Conservation (phyloP, 2,888 invertebrate genomes). For the Argyresthia goedartella region DNA sequence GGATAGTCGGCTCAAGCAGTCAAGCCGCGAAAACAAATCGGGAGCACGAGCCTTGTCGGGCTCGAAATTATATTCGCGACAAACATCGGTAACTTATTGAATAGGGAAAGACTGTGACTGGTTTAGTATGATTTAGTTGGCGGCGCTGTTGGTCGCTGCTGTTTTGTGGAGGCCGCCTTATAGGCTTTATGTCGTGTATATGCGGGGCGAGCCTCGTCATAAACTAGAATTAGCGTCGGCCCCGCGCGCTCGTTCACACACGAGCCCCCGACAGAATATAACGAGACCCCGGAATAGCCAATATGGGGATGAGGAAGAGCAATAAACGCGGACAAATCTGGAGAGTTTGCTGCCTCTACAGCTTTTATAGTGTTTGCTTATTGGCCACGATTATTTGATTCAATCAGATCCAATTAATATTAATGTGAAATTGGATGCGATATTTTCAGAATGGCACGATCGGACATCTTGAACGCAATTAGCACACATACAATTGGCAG, state of each 20-base stretch:
- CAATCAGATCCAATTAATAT: not conserved
- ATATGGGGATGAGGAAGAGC: conserved; percentile 52
- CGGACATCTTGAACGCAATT: not conserved
- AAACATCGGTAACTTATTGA: conserved; percentile 1
- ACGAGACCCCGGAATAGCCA: conserved; percentile 47
- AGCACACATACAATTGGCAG: too few relatives aligned
- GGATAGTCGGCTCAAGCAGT: too few relatives aligned
- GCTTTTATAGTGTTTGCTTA: conserved; percentile 43
- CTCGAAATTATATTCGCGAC: not conserved
- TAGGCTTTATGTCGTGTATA: conserved; percentile 41
- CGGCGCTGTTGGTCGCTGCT: conserved; percentile 20
- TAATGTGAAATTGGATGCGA: not conserved
- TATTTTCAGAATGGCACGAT: not conserved
- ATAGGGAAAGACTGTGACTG: conserved; percentile 33
- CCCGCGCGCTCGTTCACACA: conserved; percentile 63
- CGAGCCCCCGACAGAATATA: conserved; percentile 53
- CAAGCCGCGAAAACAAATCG: too few relatives aligned
- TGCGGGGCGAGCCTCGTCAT: conserved; percentile 47
- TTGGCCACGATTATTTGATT: conserved; percentile 13
- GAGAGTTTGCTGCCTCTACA: conserved; percentile 18
- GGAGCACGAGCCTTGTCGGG: not conserved
- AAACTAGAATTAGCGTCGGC: conserved; percentile 66
- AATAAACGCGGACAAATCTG: conserved; percentile 49
- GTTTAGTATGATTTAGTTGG: conserved; percentile 27
- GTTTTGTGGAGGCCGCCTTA: conserved; percentile 41